Evolutionary conservation across 2,113 vertebrate species (phyloP).

Genomic region (Mirounga angustirostris): DNA sequence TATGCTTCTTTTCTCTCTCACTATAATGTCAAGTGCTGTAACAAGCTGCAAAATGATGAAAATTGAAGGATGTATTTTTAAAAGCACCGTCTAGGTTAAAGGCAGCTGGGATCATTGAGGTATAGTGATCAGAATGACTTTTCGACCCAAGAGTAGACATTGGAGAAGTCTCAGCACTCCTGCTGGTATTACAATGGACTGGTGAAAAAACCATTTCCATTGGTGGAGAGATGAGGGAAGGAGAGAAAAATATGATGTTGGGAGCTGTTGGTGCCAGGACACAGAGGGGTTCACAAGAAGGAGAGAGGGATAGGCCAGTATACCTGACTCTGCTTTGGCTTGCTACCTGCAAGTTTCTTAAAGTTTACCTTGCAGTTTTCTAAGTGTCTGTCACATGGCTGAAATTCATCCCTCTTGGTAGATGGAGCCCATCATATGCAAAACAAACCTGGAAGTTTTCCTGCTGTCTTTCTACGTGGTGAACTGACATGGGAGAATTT

Average conservation of each 20-base stretch:
- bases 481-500: not conserved
- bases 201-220: not conserved
- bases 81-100: not conserved
- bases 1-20: not conserved
- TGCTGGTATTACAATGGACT: accelerated
- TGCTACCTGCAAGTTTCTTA: not conserved
- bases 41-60: not conserved
- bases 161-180: not conserved
- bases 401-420: not conserved
- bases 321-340: not conserved
- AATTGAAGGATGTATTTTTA: not conserved
- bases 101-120: not conserved
- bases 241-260: no score
- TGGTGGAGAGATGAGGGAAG: not conserved
- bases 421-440: not conserved
- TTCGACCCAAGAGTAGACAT: not conserved
- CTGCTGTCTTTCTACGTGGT: not conserved
- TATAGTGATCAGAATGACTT: not conserved
- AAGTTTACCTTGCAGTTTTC: not conserved
- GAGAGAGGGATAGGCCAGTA: not conserved
- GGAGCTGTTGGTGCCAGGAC: no score
- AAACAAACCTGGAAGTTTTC: not conserved
- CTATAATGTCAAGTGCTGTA: not conserved
- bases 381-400: not conserved
- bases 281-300: not conserved